These are phyloP conservation scores for Luidia sarsii DNA, from an alignment of 53 echinoderm and acorn worm species.

Conservation along the genomic window DNA sequence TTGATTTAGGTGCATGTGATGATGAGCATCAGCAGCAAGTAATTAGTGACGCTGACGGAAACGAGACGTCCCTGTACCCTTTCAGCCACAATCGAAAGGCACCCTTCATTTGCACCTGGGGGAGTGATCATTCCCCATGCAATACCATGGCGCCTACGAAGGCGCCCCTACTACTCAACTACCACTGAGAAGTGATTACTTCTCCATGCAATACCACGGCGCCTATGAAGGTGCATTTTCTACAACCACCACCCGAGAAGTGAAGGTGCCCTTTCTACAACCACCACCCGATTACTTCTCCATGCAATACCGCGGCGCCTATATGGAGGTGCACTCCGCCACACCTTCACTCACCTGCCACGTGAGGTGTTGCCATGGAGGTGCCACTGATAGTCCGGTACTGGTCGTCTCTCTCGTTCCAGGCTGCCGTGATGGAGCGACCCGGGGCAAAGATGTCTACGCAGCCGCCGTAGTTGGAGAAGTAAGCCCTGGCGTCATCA, in stretches of 20 bases:
- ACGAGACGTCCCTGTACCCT: too few relatives aligned
- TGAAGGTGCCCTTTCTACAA: background rate
- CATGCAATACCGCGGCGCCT: background rate
- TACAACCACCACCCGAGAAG: background rate
- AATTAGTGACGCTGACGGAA: too few relatives aligned
- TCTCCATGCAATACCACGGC: too few relatives aligned
- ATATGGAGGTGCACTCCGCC: background rate
- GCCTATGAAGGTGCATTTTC: background rate
- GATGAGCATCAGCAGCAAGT: too few relatives aligned
- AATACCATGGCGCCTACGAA: too few relatives aligned
- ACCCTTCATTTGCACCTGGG: too few relatives aligned
- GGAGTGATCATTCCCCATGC: too few relatives aligned
- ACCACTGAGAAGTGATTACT: too few relatives aligned
- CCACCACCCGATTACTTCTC: background rate
- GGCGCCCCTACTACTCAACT: too few relatives aligned
- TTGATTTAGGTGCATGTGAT: too few relatives aligned
- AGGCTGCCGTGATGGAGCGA: constrained; percentile 71
- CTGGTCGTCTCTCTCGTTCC: constrained; percentile 68
- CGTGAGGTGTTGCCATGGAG: constrained; percentile 87
- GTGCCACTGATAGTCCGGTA: constrained; percentile 85
- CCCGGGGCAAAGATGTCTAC: constrained; percentile 94
- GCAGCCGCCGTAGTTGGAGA: constrained; percentile 89
- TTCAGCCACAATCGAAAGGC: too few relatives aligned
- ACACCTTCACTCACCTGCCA: constrained; percentile 59
- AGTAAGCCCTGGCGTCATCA: constrained; percentile 74